Evolutionary conservation across 2,113 vertebrate species (phyloP), one percentile per base, ranked within the genome.

Genomic region (Elephas maximus): DNA sequence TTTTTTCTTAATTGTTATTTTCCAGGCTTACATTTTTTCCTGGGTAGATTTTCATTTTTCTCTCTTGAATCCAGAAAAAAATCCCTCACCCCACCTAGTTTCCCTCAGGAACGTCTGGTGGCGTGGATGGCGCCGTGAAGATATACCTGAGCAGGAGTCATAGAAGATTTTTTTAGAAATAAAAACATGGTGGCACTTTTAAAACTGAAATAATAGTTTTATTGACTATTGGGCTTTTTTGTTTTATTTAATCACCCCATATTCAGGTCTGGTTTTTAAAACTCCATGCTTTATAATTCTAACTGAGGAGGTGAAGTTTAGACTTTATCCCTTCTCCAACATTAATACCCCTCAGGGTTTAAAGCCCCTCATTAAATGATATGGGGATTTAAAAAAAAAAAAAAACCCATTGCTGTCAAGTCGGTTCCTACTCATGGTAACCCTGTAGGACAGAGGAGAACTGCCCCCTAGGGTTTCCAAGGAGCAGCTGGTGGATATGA

Each of bases 181-280:
- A 44, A 96, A 88, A 77, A 57, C 20, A 6, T 48, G 30, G 5
- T 21, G 23, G 44, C 53, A 18, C 26, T 90, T 83, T 81, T n/a
- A 74, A 81, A 77, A 57, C 48, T 11, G 8, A 95, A 71, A 45
- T 8, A 23, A 73, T 0, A 21, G 0, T 67, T 48, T 74, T 60
- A 21, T 63, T 84, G 53, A 74, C 77, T 53, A 37, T 57, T 2
- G 37, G 45, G 3, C 33, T 44, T 87, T n/a, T 57, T 37, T 6
- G 8, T 37, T 73, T 51, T 28, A 12, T 62, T 65, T 44, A 45
- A 30, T 48, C 9, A 41, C 28, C 63, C 10, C 41, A 10, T 74
- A 81, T 82, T 94, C 44, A 80, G 24, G 80, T 57, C 69, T 62
- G 53, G 51, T 60, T 71, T 86, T 91, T 83, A 80, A 73, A 95